phyloP scores from a whole-genome alignment of 2,113 vertebrate species.

The Ciconia maguari region DNA sequence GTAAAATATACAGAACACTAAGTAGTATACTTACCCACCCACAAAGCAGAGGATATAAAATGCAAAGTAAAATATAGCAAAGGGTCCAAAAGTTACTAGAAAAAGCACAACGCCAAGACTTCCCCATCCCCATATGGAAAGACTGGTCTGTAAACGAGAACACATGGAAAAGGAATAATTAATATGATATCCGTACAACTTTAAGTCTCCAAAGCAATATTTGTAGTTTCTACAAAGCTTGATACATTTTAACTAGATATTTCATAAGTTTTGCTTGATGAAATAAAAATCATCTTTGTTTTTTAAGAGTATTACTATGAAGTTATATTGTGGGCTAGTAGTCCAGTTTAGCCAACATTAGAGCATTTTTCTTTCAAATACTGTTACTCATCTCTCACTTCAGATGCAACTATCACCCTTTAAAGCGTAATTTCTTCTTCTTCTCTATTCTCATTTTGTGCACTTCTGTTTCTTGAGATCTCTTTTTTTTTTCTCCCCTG shows the following conservation, averaged over 20 bases:
- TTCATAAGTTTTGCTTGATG: neutral
- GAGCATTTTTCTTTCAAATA: neutral
- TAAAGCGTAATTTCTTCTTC: neutral
- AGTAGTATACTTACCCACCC: slow-evolving; percentile 87
- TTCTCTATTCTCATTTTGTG: neutral
- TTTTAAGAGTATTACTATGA: neutral
- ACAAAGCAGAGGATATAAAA: slow-evolving; percentile 98
- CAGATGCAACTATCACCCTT: neutral
- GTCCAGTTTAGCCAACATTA: neutral
- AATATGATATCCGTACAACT: neutral
- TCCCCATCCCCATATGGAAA: slow-evolving; percentile 99
- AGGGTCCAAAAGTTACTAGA: slow-evolving; percentile 96
- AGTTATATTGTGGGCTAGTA: neutral
- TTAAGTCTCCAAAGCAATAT: neutral
- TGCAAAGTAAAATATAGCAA: slow-evolving; percentile 97
- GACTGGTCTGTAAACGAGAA: slow-evolving; percentile 87
- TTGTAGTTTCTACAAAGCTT: neutral
- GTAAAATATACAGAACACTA: neutral
- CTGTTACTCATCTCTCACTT: neutral
- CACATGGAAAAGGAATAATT: neutral
- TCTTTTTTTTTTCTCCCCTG: fast-evolving
- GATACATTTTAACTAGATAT: neutral
- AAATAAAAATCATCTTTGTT: neutral
- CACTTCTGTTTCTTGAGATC: neutral
- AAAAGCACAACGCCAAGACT: slow-evolving; percentile 93